Evolutionary conservation across 1,140 invertebrate species (phyloP).

Genomic region (Bombyx mandarina): DNA sequence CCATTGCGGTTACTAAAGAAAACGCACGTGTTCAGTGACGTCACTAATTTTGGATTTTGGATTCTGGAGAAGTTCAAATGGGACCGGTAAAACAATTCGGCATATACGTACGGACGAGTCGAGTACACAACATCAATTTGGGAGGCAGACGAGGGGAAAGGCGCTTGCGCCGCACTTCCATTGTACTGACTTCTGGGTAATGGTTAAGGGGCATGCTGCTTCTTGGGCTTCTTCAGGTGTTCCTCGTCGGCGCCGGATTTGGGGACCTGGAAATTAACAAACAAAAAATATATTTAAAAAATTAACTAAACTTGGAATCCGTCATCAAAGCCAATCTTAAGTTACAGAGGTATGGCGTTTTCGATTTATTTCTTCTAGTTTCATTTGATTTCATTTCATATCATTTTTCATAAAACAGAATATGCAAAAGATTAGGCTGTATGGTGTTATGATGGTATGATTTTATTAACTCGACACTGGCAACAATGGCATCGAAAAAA

Average conservation of each 20-base stretch:
- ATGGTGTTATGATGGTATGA: too few species aligned
- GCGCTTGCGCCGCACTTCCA: slow-evolving; percentile 43
- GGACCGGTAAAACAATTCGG: neutral
- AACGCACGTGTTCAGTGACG: neutral
- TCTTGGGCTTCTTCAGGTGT: slow-evolving; percentile 85
- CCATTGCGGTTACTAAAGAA: too few species aligned
- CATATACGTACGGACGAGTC: slow-evolving; percentile 20
- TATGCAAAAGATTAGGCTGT: too few species aligned
- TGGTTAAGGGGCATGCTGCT: slow-evolving; percentile 76
- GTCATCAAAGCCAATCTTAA: too few species aligned
- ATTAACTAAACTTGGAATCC: too few species aligned
- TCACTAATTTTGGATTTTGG: neutral
- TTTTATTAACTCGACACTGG: too few species aligned
- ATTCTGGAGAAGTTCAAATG: neutral
- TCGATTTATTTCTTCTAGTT: too few species aligned
- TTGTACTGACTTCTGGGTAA: slow-evolving; percentile 58
- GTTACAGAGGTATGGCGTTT: too few species aligned
- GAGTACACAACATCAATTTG: slow-evolving; percentile 17
- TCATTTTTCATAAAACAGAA: too few species aligned
- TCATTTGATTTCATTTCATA: too few species aligned
- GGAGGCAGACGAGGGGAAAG: slow-evolving; percentile 24
- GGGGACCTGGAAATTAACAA: slow-evolving; percentile 70
- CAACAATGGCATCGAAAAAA: too few species aligned
- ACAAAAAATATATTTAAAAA: too few species aligned
- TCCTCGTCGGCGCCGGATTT: slow-evolving; percentile 89